phyloP scores from a whole-genome alignment of 2,888 invertebrate genomes.

The Tiphia femorata region DNA sequence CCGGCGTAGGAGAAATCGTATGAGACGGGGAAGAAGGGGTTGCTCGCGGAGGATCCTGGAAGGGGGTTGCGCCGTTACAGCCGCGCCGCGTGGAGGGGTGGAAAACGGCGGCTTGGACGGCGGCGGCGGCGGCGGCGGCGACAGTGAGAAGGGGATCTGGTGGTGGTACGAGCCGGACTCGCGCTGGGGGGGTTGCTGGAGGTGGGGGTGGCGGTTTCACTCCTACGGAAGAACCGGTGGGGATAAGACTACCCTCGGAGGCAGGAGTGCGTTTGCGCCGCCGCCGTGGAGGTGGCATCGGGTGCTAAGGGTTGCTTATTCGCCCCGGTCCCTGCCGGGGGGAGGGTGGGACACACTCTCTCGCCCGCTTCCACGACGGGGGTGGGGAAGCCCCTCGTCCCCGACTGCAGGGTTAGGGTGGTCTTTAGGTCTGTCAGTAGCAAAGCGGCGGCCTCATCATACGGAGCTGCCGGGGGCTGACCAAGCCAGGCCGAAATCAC shows the following conservation, averaged over 20 bases:
- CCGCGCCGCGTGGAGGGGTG: constrained; percentile 35
- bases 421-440: constrained; percentile 67
- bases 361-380: constrained; percentile 25
- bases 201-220: constrained; percentile 4
- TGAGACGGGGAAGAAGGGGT: constrained; percentile 36
- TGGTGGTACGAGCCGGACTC: constrained; percentile 8
- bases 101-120: constrained; percentile 31
- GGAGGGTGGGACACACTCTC: constrained; percentile 42
- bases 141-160: constrained; percentile 4
- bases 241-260: constrained; percentile 68
- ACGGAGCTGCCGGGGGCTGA: constrained; percentile 67
- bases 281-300: constrained; percentile 65
- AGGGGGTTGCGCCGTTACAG: constrained; percentile 32
- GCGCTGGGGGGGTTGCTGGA: constrained; percentile 33
- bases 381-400: constrained; percentile 53
- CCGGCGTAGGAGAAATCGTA: constrained; percentile 29
- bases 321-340: constrained; percentile 52
- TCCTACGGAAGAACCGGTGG: constrained; percentile 49
- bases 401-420: constrained; percentile 67
- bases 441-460: constrained; percentile 69
- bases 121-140: constrained; percentile 24
- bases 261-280: constrained; percentile 66
- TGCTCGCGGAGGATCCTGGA: constrained; percentile 35
- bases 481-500: constrained; percentile 65
- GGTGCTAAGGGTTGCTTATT: constrained; percentile 64